Conservation (phyloP, 2,888 invertebrate species). For the Leucoptera coffeella region DNA sequence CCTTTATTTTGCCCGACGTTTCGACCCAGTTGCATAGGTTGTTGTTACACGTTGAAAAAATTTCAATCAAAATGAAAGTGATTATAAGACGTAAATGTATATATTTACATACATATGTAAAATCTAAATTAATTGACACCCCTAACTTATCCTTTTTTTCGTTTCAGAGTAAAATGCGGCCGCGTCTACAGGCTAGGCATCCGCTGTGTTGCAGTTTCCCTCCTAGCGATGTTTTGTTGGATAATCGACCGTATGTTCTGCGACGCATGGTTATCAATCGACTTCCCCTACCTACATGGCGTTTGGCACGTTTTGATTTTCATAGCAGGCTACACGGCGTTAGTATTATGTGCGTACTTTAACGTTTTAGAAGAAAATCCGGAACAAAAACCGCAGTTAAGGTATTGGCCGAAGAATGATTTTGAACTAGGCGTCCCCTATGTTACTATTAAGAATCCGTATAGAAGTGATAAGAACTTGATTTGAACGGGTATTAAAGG, state of each 20-base stretch:
- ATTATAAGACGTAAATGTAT: too few species aligned
- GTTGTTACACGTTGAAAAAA: too few species aligned
- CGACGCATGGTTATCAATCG: conserved; percentile 68
- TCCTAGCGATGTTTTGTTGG: conserved; percentile 71
- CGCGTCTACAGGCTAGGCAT: conserved; percentile 67
- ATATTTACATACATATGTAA: too few species aligned
- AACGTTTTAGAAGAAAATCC: conserved; percentile 67
- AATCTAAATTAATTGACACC: too few species aligned
- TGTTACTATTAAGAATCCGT: conserved; percentile 58
- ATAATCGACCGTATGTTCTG: conserved; percentile 72
- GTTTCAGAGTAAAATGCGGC: conserved; percentile 51
- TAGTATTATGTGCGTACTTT: conserved; percentile 75
- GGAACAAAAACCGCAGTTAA: conserved; percentile 61
- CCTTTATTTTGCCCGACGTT: too few species aligned
- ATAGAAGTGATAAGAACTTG: conserved; percentile 33
- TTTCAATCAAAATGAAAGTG: too few species aligned
- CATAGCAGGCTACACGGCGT: conserved; percentile 69
- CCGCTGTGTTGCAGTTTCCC: conserved; percentile 61
- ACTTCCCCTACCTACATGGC: conserved; percentile 78
- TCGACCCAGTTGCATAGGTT: too few species aligned
- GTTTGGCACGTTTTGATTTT: conserved; percentile 80
- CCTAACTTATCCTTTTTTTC: too few species aligned
- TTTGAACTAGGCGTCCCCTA: conserved; percentile 76
- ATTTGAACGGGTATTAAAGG: conserved; percentile 19
- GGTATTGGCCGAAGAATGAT: conserved; percentile 72